Base-by-base conservation (phyloP, 2,888 invertebrate species). In the Choristoneura rosaceana region DNA sequence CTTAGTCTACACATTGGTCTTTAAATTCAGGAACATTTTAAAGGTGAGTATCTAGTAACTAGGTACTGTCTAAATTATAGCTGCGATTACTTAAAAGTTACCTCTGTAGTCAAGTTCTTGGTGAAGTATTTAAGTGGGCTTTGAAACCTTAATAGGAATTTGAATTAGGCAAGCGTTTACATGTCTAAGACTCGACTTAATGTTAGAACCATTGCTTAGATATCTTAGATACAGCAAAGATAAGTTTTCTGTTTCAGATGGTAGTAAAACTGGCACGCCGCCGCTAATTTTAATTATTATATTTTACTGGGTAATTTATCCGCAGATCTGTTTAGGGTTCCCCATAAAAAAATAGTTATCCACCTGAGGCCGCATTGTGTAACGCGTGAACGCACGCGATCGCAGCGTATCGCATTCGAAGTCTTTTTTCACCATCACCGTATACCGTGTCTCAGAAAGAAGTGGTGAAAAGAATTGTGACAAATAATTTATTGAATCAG, bases 121-220 rank as follows among this genome's bases (percentile, higher is more conserved):
- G 15, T 15, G 9, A 52, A 52, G 50, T 52, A 52, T 52, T 52
- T 58, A 33, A 12, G 58, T 58, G 58, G 58, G 14, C 33, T 58
- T 58, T 33, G 58, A 33, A 33, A 33, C 12, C 14, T 4, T 33
- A 58, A 5, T 58, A 14, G 33, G 14, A 33, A 58, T 33, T 58
- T 58, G 14, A 14, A 58, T 33, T 33, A 33, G 15, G 15, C 8
- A 17, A 52, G 50, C 47, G 47, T 17, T 52, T 52, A 9, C 15
- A 52, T 8, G 15, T 3, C 15, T 50, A 50, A 50, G n/a, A 50
- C n/a, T n/a, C 15, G 50, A 9, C 15, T 17, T 17, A 52, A 15
- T 52, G 15, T 52, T 52, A 8, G 8, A 52, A 47, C n/a, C 47
- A 5, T 3, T 52, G 8, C 15, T 15, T 15, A 50, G 50, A 8